Evolutionary conservation across 2,888 invertebrate species (phyloP), one percentile per base, ranked within the genome.

Genomic region (Flabesymbios commensalis): DNA sequence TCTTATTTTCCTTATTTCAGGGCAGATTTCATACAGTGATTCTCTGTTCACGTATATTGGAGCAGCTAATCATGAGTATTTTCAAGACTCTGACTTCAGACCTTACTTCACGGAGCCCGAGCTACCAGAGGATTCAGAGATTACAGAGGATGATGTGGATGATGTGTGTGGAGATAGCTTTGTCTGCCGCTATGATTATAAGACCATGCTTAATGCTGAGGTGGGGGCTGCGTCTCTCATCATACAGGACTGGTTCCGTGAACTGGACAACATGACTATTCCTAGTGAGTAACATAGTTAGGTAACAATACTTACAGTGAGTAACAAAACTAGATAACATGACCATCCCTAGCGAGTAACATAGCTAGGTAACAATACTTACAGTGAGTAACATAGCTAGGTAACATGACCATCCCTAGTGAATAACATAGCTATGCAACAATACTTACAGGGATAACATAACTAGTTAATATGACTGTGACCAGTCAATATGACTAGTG

Each of bases 171-270:
- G 54, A 1, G 28, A 22, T 14, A 36, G 57, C 32, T 36, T 33
- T 3, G 33, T 57, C 24, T 64, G 64, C 22, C 26, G 61, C 3
- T 64, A 53, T 57, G 64, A 64, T 39, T 64, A 59, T 43, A 64
- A 57, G 57, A 57, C 61, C 24, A 61, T 57, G 1, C 3, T 61
- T 28, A 32, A 19, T 32, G 24, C n/a, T 26, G 33, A 33, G 2
- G 31, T 64, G 1, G 64, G 42, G 5, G 36, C 14, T 28, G 19
- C 24, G 7, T 53, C 63, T 2, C 10, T 42, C 19, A 22, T 24
- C 26, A 36, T 41, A 1, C 29, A 63, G 29, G n/a, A 22, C 19
- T 63, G 63, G 63, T 32, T 49, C 14, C 1, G 3, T 14, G 24
- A 59, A 26, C 19, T 47, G n/a, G 32, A 17, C n/a, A 17, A 42